Base-by-base conservation (phyloP, 2,888 invertebrate genomes). In the Sialis fuliginosa region DNA sequence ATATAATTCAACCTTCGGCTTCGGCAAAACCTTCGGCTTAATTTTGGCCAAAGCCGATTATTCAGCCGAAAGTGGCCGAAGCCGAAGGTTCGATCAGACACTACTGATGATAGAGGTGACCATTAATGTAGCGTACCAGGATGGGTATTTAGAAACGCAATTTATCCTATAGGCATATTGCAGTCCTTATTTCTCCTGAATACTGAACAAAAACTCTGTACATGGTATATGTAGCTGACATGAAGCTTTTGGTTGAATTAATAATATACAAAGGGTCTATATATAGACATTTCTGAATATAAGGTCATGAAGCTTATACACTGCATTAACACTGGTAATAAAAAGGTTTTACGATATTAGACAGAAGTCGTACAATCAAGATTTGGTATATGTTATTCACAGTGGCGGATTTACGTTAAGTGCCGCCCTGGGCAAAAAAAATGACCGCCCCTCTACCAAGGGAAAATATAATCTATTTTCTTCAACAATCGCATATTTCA, bases 131-230 rank as follows among this genome's bases (percentile, higher is more conserved):
- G 54, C 55, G 6, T 58, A 57, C 41, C 49, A 47, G 22, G 57
- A 56, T 46, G 57, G 57, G 5, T 39, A 52, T n/a, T 44, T 58
- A 5, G 51, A 52, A 33, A 52, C 52, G 6, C 53, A 53, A 39
- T 50, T 61, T 52, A 53, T 64, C 49, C 59, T 64, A 42, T 53
- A 63, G 31, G 62, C 63, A 6, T 61, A 62, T 8, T 63, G 62
- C 52, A 60, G 60, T 52, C 58, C 61, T 37, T 62, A 62, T 52
- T 62, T 65, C 51, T 60, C 62, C 49, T 55, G 57, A 10, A 55
- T 65, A 30, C 55, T 62, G 43, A 54, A 57, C 39, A 60, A 62
- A 37, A 65, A 63, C 55, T 61, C 61, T 65, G 48, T 53, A 54
- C 46, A 64, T 64, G 5, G 32, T 46, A 6, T 35, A 34, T 2